These are phyloP conservation scores for Aegithalos caudatus DNA, from an alignment of 2,113 vertebrate genomes.

Conservation along the genomic window DNA sequence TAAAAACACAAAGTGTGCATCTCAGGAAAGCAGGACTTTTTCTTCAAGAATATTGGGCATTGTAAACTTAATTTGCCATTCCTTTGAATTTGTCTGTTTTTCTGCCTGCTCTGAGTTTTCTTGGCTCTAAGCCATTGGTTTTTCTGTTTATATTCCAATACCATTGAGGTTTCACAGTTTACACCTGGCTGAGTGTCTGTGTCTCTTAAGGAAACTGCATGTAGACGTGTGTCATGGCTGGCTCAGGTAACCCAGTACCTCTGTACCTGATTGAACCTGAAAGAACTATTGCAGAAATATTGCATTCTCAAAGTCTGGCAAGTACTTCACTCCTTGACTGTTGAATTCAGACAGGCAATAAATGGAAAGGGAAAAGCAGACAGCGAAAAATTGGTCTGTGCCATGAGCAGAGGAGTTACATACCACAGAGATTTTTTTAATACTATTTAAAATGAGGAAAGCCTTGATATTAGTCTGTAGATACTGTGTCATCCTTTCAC, in stretches of 20 bases:
- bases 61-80: neutral
- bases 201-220: neutral
- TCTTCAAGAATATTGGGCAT: neutral
- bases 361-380: neutral
- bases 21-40: neutral
- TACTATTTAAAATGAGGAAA: neutral
- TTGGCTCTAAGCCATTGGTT: neutral
- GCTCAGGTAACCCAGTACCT: neutral
- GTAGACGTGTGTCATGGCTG: neutral
- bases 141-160: neutral
- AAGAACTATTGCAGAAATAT: neutral
- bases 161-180: neutral
- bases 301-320: neutral
- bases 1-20: neutral
- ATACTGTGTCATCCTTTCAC: neutral
- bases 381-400: neutral
- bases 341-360: neutral
- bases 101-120: neutral
- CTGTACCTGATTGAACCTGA: neutral
- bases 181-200: neutral
- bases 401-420: neutral
- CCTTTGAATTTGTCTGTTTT: neutral
- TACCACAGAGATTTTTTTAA: neutral
- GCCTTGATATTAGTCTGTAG: neutral
- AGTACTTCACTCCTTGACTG: neutral